phyloP scores from a whole-genome alignment of 2,797 vertebrate species.

The Amazona finschi region DNA sequence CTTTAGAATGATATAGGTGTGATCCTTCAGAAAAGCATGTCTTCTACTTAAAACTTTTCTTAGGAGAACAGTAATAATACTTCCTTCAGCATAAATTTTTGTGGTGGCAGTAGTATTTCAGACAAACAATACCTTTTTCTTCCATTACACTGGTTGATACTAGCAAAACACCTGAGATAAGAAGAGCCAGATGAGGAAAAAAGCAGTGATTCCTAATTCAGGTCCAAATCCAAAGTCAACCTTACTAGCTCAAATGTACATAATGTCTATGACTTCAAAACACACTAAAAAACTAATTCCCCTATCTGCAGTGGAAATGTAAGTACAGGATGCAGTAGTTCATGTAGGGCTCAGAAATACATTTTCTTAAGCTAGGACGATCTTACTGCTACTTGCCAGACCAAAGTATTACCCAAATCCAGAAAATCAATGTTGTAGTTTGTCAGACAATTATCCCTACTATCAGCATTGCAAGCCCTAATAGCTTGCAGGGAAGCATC shows the following conservation, averaged over 20 bases:
- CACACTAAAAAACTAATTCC: neutral
- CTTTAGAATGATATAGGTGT: neutral
- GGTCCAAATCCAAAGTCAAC: neutral
- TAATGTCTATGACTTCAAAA: neutral
- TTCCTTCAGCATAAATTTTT: neutral
- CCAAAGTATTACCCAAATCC: neutral
- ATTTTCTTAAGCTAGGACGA: neutral
- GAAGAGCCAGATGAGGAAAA: neutral
- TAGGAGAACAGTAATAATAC: neutral
- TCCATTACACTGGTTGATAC: neutral
- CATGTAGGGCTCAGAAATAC: neutral
- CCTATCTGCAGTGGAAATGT: neutral
- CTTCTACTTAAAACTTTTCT: neutral
- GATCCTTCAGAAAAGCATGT: neutral
- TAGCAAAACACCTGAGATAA: neutral
- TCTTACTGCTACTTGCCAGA: neutral
- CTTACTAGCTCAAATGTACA: accelerated
- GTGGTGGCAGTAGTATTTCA: neutral
- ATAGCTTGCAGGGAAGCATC: neutral
- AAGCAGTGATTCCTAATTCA: neutral
- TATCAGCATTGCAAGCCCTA: neutral
- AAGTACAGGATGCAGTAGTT: neutral
- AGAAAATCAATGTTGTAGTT: neutral
- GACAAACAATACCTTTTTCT: neutral
- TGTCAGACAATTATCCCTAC: neutral